A percentile compares a stretch with the other conserved stretches of the same genome.
phyloP scores from a whole-genome alignment of 2,888 invertebrate species.

The Trypoxylon attenuatum region DNA sequence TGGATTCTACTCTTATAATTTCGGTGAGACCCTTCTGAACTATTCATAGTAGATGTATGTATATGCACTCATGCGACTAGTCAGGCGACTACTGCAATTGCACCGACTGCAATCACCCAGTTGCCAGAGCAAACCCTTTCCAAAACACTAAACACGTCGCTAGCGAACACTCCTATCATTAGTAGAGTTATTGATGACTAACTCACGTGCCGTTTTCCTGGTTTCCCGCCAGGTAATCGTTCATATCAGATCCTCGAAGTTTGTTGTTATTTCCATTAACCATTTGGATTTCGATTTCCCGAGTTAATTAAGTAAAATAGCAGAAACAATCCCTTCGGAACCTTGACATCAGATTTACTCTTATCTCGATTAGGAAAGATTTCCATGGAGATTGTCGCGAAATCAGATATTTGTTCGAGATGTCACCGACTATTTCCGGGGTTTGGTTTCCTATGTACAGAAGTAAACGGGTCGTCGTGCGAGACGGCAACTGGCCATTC shows the following conservation, averaged over 20 bases:
- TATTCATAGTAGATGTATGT: too few species aligned
- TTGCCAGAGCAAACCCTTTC: background rate
- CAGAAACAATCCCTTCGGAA: too few species aligned
- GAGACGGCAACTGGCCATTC: slow-evolving; percentile 51
- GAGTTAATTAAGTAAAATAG: too few species aligned
- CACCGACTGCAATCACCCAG: background rate
- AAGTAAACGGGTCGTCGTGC: slow-evolving; percentile 46
- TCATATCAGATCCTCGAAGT: background rate
- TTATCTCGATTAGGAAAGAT: slow-evolving; percentile 3
- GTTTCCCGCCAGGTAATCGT: background rate
- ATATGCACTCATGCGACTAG: too few species aligned
- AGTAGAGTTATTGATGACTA: background rate
- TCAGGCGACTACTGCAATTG: too few species aligned
- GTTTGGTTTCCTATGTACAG: slow-evolving; percentile 40
- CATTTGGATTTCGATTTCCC: background rate
- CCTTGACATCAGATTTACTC: too few species aligned
- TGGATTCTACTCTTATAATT: too few species aligned
- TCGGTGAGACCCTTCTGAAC: too few species aligned
- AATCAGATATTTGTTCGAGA: too few species aligned
- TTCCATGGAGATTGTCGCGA: background rate
- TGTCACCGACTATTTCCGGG: too few species aligned
- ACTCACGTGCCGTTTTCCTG: background rate
- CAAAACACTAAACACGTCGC: background rate
- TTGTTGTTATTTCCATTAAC: background rate
- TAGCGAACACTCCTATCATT: background rate